A percentile compares a stretch with the other conserved stretches of the same genome.
phyloP scores from a whole-genome alignment of 1,140 invertebrate genomes.

The Drosophila suzukii region DNA sequence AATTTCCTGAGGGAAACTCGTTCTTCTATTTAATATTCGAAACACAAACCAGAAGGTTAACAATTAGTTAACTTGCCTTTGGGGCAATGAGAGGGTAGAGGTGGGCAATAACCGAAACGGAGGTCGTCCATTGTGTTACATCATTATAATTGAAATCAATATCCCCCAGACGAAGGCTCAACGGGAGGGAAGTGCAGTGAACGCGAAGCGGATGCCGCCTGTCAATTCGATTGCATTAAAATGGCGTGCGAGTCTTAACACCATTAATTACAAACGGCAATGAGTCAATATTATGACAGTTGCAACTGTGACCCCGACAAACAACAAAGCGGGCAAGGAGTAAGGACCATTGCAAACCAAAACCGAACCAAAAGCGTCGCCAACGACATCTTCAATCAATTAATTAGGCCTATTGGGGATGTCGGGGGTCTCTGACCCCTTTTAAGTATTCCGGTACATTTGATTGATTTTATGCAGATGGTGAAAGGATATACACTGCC shows the following conservation, averaged over 20 bases:
- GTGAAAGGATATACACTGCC: constrained; percentile 27
- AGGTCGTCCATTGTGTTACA: constrained; percentile 33
- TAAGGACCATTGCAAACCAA: not conserved
- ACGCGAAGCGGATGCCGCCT: constrained; percentile 66
- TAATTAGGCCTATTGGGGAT: constrained; percentile 58
- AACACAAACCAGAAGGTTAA: constrained; percentile 35
- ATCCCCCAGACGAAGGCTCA: constrained; percentile 33
- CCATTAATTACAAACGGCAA: constrained; percentile 77
- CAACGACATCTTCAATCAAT: constrained; percentile 62
- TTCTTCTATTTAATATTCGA: constrained; percentile 53
- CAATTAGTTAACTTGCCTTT: constrained; percentile 51
- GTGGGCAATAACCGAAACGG: not conserved
- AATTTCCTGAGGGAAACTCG: not conserved
- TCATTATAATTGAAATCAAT: constrained; percentile 77
- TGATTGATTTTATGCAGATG: constrained; percentile 64
- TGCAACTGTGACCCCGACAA: constrained; percentile 49
- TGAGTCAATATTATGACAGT: constrained; percentile 82
- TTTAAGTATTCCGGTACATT: constrained; percentile 20
- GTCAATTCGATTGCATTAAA: constrained; percentile 79
- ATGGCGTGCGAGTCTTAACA: constrained; percentile 80
- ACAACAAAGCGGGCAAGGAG: constrained; percentile 4
- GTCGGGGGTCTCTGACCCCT: constrained; percentile 6
- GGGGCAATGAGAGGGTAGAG: not conserved
- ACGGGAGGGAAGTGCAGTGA: constrained; percentile 29
- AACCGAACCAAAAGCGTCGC: constrained; percentile 10